Conservation (phyloP, 2,888 invertebrate genomes). For the Agonopterix alstromeriana region DNA sequence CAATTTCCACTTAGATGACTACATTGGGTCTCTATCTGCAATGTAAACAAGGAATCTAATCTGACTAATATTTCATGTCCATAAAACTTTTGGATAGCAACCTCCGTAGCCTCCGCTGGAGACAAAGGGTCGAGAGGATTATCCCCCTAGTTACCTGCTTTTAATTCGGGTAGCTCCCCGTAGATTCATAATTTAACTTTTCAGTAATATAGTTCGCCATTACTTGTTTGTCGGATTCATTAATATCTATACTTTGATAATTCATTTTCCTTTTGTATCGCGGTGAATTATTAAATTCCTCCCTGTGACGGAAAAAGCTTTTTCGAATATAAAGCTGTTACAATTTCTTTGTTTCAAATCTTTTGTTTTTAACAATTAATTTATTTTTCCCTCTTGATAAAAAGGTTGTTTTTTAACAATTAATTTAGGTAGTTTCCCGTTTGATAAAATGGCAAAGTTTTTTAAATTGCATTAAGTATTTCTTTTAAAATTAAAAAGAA, state of each 20-base stretch:
- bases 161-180: conserved; percentile 37
- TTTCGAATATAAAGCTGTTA: not conserved
- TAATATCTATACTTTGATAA: conserved; percentile 11
- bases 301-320: not conserved
- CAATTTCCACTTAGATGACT: too few relatives aligned
- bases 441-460: too few relatives aligned
- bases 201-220: conserved; percentile 26
- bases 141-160: conserved; percentile 38
- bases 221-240: conserved; percentile 18
- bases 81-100: conserved; percentile 33
- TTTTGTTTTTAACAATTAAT: too few relatives aligned
- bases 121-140: conserved; percentile 38
- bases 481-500: too few relatives aligned
- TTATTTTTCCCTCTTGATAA: too few relatives aligned
- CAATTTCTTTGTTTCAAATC: not conserved
- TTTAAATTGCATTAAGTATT: too few relatives aligned
- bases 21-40: conserved; percentile 1
- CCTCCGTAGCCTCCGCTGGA: conserved; percentile 23
- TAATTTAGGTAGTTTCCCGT: too few relatives aligned
- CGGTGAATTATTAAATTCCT: not conserved
- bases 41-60: conserved; percentile 16
- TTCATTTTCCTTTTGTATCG: not conserved
- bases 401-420: too few relatives aligned
- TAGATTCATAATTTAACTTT: conserved; percentile 43
- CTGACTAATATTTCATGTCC: conserved; percentile 34